phyloP scores from a whole-genome alignment of 2,797 vertebrate species.

The Phaenicophaeus curvirostris region DNA sequence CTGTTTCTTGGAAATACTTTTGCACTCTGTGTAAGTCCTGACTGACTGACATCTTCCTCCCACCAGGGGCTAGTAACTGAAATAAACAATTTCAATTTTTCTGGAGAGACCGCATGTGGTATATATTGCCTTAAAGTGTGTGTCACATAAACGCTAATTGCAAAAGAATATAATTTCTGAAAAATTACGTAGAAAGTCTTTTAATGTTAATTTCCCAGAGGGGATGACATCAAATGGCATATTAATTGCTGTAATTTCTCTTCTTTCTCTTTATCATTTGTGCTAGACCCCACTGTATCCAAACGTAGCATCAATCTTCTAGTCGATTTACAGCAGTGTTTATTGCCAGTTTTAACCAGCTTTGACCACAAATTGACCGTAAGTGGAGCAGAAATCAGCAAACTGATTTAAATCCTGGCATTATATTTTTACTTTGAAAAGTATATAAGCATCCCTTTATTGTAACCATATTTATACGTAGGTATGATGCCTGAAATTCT shows the following conservation, averaged over 20 bases:
- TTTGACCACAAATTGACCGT: neutral
- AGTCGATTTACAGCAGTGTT: neutral
- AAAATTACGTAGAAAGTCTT: neutral
- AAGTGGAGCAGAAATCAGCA: neutral
- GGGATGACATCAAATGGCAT: neutral
- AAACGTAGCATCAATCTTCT: neutral
- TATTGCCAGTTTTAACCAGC: neutral
- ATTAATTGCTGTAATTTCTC: conserved; percentile 48
- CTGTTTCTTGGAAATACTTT: neutral
- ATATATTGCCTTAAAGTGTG: neutral
- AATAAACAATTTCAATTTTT: neutral
- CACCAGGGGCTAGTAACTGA: neutral
- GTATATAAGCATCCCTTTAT: neutral
- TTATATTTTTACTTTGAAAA: neutral
- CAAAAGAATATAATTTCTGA: conserved; percentile 12
- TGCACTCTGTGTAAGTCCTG: neutral
- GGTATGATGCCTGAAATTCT: neutral
- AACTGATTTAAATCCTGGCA: neutral
- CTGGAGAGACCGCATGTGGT: neutral
- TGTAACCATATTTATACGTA: neutral
- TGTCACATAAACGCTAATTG: neutral
- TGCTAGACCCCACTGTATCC: neutral
- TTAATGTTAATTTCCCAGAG: conserved; percentile 42
- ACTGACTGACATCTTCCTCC: neutral
- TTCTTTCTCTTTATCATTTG: neutral